Percentiles rank a stretch among this genome's conserved stretches.
These are phyloP conservation scores for Chromoteleia sp. DNA, from an alignment of 2,888 invertebrate genomes.

Conservation along the genomic window DNA sequence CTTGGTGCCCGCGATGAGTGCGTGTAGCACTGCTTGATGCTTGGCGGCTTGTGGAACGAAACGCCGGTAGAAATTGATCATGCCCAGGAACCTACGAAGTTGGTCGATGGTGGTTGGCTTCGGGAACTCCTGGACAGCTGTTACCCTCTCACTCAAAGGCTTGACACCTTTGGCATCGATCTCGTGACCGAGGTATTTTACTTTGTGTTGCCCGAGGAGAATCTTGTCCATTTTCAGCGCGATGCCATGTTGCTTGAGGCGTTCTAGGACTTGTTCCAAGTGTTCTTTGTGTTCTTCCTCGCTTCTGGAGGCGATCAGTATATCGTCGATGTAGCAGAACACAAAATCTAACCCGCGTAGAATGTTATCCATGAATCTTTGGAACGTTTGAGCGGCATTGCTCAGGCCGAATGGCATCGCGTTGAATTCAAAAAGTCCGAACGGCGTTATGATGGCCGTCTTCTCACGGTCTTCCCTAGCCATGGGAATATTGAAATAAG, in stretches of 20 bases:
- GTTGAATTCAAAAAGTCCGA: not conserved
- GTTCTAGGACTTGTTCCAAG: not conserved
- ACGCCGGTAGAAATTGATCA: not conserved
- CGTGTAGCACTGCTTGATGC: not conserved
- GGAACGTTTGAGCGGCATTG: not conserved
- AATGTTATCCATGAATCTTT: not conserved
- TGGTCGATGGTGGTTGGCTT: not conserved
- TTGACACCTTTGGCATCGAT: not conserved
- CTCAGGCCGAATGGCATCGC: not conserved
- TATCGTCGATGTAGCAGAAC: not conserved
- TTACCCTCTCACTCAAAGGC: not conserved
- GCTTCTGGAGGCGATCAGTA: not conserved
- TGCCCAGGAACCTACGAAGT: conserved; percentile 4
- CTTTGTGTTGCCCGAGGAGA: not conserved
- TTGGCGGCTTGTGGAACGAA: not conserved
- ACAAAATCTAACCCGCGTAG: not conserved
- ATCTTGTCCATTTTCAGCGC: not conserved
- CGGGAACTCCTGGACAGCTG: not conserved
- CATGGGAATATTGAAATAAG: conserved; percentile 12
- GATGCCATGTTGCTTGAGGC: not conserved
- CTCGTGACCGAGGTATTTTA: not conserved
- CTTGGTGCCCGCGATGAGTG: not conserved
- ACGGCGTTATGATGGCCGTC: too few relatives aligned
- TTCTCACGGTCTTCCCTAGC: not conserved
- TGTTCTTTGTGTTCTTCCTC: not conserved